phyloP scores from a whole-genome alignment of 2,113 vertebrate species.

The Pithys albifrons region DNA sequence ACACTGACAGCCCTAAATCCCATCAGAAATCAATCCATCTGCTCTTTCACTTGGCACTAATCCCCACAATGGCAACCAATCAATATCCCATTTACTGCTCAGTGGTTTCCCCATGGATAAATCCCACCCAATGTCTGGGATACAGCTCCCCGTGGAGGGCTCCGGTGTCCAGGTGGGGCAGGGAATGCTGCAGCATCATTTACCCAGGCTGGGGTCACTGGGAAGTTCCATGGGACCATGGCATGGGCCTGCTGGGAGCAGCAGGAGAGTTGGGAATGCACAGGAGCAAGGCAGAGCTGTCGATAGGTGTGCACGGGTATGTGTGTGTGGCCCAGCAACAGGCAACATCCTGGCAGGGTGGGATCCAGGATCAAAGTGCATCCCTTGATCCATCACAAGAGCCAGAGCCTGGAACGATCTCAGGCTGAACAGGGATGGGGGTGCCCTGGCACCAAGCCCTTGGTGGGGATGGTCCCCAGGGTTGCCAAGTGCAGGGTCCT shows the following conservation, averaged over 20 bases:
- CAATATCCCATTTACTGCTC: background rate
- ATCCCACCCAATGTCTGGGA: background rate
- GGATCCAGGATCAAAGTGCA: background rate
- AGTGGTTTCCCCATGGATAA: background rate
- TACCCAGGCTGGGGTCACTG: background rate
- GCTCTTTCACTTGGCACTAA: background rate
- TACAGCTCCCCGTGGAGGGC: background rate
- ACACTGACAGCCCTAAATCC: background rate
- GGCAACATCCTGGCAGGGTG: background rate
- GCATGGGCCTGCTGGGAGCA: background rate
- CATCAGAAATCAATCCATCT: background rate
- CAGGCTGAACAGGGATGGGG: background rate
- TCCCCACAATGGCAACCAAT: background rate
- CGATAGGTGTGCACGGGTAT: background rate
- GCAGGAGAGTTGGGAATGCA: background rate
- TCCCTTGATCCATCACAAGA: background rate
- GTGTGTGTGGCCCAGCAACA: background rate
- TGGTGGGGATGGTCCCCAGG: background rate
- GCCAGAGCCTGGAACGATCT: background rate
- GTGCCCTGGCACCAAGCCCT: background rate
- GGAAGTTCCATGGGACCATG: background rate
- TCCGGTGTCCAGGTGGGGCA: background rate
- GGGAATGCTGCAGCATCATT: background rate
- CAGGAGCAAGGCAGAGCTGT: background rate
- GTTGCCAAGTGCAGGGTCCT: background rate